These are phyloP conservation scores for Myiozetetes cayanensis DNA, from an alignment of 2,113 vertebrate genomes.

Conservation along the genomic window DNA sequence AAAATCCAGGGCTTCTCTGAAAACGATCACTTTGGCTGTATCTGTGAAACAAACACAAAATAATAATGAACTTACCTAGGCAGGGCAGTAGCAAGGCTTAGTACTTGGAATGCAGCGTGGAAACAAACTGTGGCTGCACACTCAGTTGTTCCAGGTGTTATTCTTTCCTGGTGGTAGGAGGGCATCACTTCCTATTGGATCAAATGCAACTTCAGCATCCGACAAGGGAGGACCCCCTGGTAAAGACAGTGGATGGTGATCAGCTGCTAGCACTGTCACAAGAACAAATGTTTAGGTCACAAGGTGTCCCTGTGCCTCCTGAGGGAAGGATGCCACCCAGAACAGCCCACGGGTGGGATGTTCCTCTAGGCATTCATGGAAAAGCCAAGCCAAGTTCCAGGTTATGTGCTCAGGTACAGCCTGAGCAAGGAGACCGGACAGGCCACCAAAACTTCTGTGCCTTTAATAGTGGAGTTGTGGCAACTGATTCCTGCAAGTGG, in stretches of 20 bases:
- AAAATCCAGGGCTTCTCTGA: background rate
- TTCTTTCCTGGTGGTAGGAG: background rate
- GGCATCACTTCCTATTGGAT: background rate
- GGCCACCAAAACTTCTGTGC: background rate
- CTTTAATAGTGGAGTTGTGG: background rate
- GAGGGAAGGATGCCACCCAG: background rate
- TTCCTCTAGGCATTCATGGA: accelerated
- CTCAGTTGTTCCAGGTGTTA: background rate
- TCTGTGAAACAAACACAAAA: background rate
- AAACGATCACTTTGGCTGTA: background rate
- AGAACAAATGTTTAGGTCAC: background rate
- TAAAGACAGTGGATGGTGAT: background rate
- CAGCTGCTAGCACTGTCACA: background rate
- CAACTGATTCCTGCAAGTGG: background rate
- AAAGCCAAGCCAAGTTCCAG: background rate
- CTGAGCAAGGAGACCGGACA: background rate
- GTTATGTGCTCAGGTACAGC: background rate
- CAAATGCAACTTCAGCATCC: background rate
- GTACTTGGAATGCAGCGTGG: background rate
- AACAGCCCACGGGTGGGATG: background rate
- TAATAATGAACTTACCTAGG: background rate
- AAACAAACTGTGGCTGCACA: background rate
- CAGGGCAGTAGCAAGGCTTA: background rate
- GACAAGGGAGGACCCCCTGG: background rate
- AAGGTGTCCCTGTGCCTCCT: background rate